These are phyloP conservation scores for Naja naja DNA, from an alignment of 2,113 vertebrate genomes.

Conservation along the genomic window DNA sequence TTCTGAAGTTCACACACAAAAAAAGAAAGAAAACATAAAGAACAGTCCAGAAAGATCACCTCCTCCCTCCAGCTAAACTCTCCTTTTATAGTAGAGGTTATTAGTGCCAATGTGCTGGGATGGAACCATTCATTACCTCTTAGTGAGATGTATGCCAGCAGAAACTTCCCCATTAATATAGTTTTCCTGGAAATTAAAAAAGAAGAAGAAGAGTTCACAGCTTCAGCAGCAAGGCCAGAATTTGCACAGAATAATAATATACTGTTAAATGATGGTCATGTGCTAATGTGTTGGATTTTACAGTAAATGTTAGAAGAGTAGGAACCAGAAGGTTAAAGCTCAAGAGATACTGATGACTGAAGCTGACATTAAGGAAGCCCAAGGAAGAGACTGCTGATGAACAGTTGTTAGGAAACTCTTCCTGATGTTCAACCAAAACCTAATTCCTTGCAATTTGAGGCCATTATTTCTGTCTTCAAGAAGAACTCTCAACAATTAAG, in stretches of 20 bases:
- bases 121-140: constrained; percentile 54
- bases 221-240: not conserved
- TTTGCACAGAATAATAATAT: not conserved
- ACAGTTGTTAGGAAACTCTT: not conserved
- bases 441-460: not conserved
- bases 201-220: not conserved
- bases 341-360: not conserved
- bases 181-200: not conserved
- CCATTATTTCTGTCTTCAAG: not conserved
- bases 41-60: not conserved
- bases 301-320: not conserved
- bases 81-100: constrained; percentile 50
- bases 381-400: not conserved
- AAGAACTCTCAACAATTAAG: not conserved
- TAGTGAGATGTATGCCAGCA: constrained; percentile 47
- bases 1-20: constrained; percentile 34
- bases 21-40: not conserved
- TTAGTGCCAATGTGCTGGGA: constrained; percentile 57
- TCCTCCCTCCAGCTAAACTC: constrained; percentile 55
- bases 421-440: not conserved
- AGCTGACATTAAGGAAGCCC: not conserved
- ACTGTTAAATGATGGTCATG: not conserved
- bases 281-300: not conserved
- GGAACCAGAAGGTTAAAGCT: constrained; percentile 25
- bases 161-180: constrained; percentile 49